phyloP scores from a whole-genome alignment of 92 coral and sea anemone species.

The Phymanthus crucifer region DNA sequence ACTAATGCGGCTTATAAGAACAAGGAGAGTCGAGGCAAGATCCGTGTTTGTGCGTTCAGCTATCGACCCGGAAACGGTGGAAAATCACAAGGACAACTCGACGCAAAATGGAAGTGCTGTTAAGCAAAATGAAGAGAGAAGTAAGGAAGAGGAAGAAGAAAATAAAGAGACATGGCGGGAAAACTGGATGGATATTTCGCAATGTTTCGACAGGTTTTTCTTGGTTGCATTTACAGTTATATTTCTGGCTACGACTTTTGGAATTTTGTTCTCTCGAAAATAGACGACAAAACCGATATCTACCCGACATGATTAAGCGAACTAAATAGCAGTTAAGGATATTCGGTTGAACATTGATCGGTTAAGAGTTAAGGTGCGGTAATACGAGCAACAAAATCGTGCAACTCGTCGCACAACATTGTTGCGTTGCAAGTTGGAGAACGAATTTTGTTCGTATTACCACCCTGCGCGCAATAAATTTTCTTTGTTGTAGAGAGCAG shows the following conservation, averaged over 20 bases:
- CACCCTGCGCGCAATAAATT: no score
- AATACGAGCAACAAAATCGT: no score
- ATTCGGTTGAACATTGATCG: not conserved
- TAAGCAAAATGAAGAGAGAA: not conserved
- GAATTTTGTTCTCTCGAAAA: conserved; percentile 11
- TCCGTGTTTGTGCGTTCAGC: conserved; percentile 13
- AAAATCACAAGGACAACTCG: not conserved
- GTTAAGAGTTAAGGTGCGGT: no score
- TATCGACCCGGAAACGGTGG: not conserved
- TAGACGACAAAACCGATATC: not conserved
- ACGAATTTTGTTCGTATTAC: no score
- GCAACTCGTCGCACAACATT: no score
- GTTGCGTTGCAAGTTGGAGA: no score
- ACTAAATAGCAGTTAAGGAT: not conserved
- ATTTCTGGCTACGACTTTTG: conserved; percentile 12
- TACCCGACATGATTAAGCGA: not conserved
- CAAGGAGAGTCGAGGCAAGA: conserved; percentile 18
- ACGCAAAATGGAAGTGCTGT: conserved; percentile 7
- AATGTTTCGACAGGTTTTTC: conserved; percentile 59
- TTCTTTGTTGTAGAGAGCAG: no score
- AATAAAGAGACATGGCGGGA: conserved; percentile 37
- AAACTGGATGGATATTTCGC: conserved; percentile 66
- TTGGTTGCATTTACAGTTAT: conserved; percentile 45
- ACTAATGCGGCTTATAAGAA: conserved; percentile 28
- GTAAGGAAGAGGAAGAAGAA: conserved; percentile 24